A percentile compares a stretch with the other conserved stretches of the same genome.
These are phyloP conservation scores for Ornithorhynchus anatinus DNA, from an alignment of 2,113 vertebrate species.

Conservation along the genomic window DNA sequence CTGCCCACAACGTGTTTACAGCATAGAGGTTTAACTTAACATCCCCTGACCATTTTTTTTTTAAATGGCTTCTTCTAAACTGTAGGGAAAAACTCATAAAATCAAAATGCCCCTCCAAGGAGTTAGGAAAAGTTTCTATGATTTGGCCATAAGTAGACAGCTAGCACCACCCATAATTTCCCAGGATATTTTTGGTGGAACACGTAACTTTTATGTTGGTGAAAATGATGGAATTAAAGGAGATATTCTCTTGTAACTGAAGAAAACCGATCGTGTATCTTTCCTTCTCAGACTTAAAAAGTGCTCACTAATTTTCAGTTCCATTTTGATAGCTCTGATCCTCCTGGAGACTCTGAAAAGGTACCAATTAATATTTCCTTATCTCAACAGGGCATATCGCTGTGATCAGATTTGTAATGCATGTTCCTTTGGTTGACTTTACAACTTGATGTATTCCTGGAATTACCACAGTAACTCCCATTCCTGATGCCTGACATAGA, in stretches of 20 bases:
- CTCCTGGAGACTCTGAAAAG: conserved; percentile 1
- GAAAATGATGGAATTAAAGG: background rate
- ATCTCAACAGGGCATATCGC: conserved; percentile 1
- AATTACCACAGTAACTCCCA: background rate
- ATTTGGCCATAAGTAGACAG: background rate
- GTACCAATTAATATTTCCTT: conserved; percentile 37
- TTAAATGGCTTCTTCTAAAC: no score
- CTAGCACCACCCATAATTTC: background rate
- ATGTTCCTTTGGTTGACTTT: conserved; percentile 4
- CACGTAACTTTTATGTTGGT: background rate
- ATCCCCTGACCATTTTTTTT: no score
- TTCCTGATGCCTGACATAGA: background rate
- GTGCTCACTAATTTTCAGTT: background rate
- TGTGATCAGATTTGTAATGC: conserved; percentile 15
- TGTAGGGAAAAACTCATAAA: no score
- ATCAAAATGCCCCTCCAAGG: no score
- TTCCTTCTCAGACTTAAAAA: background rate
- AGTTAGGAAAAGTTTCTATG: no score
- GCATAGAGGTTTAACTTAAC: no score
- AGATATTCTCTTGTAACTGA: background rate
- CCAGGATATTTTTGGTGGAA: background rate
- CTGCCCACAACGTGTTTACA: no score
- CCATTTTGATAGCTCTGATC: background rate
- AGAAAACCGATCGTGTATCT: background rate
- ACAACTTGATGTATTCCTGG: background rate